phyloP scores from a whole-genome alignment of 2,888 invertebrate species.

The Caradrina kadenii region DNA sequence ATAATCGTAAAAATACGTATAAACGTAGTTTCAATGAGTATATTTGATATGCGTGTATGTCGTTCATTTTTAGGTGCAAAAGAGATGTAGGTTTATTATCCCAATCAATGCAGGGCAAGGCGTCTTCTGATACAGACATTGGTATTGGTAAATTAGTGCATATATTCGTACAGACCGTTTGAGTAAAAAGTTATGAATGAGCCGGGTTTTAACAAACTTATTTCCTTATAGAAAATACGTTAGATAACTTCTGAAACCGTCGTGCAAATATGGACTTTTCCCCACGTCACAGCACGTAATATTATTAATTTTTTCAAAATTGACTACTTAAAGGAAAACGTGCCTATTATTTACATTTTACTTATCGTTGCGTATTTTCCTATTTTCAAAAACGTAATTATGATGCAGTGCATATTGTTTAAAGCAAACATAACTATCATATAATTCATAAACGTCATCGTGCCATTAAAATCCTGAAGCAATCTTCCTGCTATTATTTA shows the following conservation, averaged over 20 bases:
- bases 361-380: conserved; percentile 25
- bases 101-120: no score
- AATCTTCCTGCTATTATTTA: not conserved
- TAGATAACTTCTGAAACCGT: not conserved
- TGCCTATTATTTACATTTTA: conserved; percentile 21
- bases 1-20: no score
- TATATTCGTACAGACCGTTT: no score
- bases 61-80: no score
- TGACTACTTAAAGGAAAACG: conserved; percentile 41
- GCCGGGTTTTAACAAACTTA: not conserved
- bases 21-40: no score
- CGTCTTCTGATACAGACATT: no score
- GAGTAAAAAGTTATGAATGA: no score
- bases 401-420: not conserved
- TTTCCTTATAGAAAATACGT: not conserved
- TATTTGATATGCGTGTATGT: no score
- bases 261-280: conserved; percentile 16
- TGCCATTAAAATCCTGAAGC: not conserved
- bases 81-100: no score
- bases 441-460: not conserved
- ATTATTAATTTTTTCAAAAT: conserved; percentile 16
- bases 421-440: conserved; percentile 11
- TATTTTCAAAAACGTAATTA: conserved; percentile 3
- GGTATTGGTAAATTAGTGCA: no score
- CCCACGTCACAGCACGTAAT: conserved; percentile 11